phyloP scores from a whole-genome alignment of 2,113 vertebrate genomes.

The Dicaeum eximium region DNA sequence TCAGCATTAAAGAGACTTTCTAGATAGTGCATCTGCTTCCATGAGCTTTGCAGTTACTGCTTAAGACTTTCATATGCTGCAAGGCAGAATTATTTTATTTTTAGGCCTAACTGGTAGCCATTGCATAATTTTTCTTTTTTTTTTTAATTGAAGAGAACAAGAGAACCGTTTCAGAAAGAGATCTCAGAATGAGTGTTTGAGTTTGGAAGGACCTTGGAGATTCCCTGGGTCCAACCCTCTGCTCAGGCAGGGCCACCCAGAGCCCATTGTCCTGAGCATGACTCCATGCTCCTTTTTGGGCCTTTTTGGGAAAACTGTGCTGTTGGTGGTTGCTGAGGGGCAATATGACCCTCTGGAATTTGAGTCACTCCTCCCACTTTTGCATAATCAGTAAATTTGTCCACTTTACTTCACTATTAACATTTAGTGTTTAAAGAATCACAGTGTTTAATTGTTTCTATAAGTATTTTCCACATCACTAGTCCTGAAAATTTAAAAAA shows the following conservation, averaged over 20 bases:
- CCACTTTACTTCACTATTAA: not conserved
- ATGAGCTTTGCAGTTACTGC: accelerated
- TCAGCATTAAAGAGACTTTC: not conserved
- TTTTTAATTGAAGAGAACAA: not conserved
- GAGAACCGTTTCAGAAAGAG: not conserved
- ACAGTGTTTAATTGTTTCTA: not conserved
- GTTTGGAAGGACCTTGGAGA: not conserved
- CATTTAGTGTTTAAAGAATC: not conserved
- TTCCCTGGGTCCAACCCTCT: not conserved
- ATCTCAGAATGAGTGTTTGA: not conserved
- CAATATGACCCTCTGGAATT: not conserved
- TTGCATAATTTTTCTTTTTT: not conserved
- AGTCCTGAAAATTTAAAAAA: not conserved
- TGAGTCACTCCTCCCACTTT: not conserved
- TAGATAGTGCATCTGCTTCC: not conserved
- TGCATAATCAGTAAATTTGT: not conserved
- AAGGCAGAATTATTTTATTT: not conserved
- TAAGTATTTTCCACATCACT: not conserved
- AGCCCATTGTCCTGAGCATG: accelerated
- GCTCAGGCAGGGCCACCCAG: not conserved
- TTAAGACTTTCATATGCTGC: not conserved
- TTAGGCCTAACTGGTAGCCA: not conserved
- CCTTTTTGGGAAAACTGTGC: not conserved
- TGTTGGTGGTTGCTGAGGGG: not conserved
- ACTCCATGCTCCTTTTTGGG: not conserved